A percentile compares a stretch with the other conserved stretches of the same genome.
phyloP scores from a whole-genome alignment of 2,888 invertebrate species.

The Aphodius granarius region DNA sequence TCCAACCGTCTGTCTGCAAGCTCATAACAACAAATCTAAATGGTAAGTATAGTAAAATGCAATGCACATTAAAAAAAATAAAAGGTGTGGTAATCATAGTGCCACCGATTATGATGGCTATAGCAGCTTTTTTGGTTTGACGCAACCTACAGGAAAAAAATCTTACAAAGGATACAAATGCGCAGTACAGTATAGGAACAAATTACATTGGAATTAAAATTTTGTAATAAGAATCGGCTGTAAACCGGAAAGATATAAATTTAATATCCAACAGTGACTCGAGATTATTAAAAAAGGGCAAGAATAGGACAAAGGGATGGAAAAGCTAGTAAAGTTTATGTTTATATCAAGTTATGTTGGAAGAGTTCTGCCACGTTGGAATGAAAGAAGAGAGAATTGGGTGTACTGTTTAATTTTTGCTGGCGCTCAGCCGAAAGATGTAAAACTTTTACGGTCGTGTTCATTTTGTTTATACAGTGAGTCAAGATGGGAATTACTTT shows the following conservation, averaged over 20 bases:
- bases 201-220: not conserved
- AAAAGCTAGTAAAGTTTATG: not conserved
- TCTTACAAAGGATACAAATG: no score
- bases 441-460: not conserved
- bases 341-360: not conserved
- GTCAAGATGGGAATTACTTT: not conserved
- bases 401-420: not conserved
- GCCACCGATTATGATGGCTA: no score
- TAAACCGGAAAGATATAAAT: not conserved
- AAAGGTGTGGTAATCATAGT: no score
- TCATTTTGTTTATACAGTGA: not conserved
- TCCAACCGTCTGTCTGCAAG: not conserved
- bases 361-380: not conserved
- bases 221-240: not conserved
- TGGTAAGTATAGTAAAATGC: no score
- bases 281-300: not conserved
- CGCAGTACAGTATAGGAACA: not conserved
- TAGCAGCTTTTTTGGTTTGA: no score
- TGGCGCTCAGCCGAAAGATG: not conserved
- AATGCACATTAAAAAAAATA: no score
- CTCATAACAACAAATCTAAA: no score
- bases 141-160: no score
- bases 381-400: not conserved
- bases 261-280: not conserved
- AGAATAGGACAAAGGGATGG: not conserved